Base-by-base conservation (phyloP, 2,797 vertebrate genomes). In the Gambusia yucatana region DNA sequence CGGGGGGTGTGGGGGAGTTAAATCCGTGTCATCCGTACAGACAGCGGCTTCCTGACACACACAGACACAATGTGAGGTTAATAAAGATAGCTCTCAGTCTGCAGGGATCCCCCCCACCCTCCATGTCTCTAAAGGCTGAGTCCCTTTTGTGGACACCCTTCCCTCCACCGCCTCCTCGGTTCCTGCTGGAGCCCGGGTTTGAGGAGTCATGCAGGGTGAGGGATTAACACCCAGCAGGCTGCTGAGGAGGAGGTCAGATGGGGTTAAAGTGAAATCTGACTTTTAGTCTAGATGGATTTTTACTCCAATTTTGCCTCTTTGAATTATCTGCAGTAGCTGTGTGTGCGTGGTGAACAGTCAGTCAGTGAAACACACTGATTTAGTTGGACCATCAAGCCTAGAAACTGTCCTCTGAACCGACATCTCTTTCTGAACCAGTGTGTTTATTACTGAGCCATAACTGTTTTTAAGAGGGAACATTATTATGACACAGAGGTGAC, bases 71-170 rank as follows among this genome's bases (percentile, higher is more conserved):
- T 41, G 20, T 41, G 72, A 77, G 87, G 79, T 73, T 78, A 61
- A 80, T 20, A 30, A 74, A 80, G 71, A 86, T 73, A 57, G 83
- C 79, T 77, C 86, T 70, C 84, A 72, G 85, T 65, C 82, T 76
- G 82, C 61, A 72, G 79, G 87, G 88, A 83, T 25, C 36, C 67
- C 86, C 86, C 89, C 88, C 91, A 89, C 87, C 89, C 88, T 88
- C 90, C 89, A 85, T 91, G 89, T 92, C 91, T 44, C 89, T 82
- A 65, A 47, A 75, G 90, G 91, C 86, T 76, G 71, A 11, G 88
- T 89, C 72, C 89, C 76, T 14, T 73, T n/a, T 79, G 73, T 9
- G n/a, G 44, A 41, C 77, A 14, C 77, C 57, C 77, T 55, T 76
- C 36, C 79, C 87, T 88, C 52, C 67, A 0, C 1, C 84, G 85